Percentiles rank a stretch among this genome's conserved stretches.
Evolutionary conservation across 2,113 vertebrate genomes (phyloP).

Genomic region (Lepisosteus osseus): DNA sequence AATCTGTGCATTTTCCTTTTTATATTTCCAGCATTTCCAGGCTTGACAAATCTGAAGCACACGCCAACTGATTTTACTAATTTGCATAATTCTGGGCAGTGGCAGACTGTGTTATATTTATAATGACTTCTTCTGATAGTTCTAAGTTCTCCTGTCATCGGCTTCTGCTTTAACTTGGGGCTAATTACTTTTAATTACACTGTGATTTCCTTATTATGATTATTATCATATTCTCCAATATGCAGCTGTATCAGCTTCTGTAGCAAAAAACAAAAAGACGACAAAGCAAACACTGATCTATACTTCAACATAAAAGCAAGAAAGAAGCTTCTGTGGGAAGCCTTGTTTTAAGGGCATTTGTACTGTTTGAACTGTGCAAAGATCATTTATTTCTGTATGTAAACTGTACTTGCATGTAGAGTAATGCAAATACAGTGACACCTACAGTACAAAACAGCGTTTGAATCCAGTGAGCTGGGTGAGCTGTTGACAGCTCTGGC

Average conservation of each 20-base stretch:
- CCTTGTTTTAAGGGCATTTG: no score
- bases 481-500: no score
- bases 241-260: background rate
- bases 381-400: no score
- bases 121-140: constrained; percentile 9
- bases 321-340: no score
- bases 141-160: constrained; percentile 2
- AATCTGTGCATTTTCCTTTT: constrained; percentile 38
- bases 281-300: no score
- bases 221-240: constrained; percentile 9
- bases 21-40: background rate
- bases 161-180: constrained; percentile 10
- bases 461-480: no score
- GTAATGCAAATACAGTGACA: no score
- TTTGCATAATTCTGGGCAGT: constrained; percentile 21
- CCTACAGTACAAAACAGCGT: no score
- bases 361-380: no score
- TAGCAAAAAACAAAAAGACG: no score
- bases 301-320: no score
- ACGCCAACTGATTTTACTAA: background rate
- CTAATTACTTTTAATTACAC: constrained; percentile 14
- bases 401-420: no score
- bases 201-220: background rate
- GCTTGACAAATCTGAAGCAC: background rate
- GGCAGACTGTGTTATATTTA: constrained; percentile 20